Evolutionary conservation across 2,797 vertebrate species (phyloP).

Genomic region (Florisuga fusca): DNA sequence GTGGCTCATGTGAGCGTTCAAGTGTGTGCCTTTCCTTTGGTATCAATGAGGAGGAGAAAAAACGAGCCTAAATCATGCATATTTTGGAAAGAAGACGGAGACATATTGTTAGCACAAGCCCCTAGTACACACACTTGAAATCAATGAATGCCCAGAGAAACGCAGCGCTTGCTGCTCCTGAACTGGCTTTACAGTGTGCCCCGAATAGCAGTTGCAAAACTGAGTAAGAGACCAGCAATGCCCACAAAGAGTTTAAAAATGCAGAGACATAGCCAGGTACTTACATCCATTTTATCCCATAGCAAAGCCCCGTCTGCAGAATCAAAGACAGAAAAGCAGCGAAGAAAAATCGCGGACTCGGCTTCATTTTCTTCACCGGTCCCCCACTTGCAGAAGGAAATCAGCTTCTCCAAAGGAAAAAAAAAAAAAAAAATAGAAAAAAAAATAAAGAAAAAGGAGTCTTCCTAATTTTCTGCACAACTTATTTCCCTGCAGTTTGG

Average conservation of each 20-base stretch:
- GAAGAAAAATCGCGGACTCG: constrained; percentile 78
- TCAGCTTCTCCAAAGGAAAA: neutral
- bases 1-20: constrained; percentile 2
- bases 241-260: neutral
- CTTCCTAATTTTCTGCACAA: neutral
- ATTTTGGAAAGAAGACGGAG: constrained; percentile 33
- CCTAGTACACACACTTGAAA: constrained; percentile 32
- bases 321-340: constrained; percentile 86
- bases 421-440: too few relatives aligned
- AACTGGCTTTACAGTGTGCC: neutral
- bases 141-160: neutral
- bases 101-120: constrained; percentile 27
- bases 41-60: neutral
- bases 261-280: constrained; percentile 68
- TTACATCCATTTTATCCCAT: constrained; percentile 99
- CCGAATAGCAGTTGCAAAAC: neutral
- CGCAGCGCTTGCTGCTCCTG: neutral
- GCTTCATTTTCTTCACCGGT: constrained; percentile 84
- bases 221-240: neutral
- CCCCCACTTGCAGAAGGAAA: neutral
- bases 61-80: neutral
- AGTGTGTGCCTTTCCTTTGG: constrained; percentile 20
- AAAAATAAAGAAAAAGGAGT: neutral
- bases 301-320: constrained; percentile 90
- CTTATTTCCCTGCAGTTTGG: neutral